These are phyloP conservation scores for Thamnophis elegans DNA, from an alignment of 2,797 vertebrate species.

Conservation along the genomic window DNA sequence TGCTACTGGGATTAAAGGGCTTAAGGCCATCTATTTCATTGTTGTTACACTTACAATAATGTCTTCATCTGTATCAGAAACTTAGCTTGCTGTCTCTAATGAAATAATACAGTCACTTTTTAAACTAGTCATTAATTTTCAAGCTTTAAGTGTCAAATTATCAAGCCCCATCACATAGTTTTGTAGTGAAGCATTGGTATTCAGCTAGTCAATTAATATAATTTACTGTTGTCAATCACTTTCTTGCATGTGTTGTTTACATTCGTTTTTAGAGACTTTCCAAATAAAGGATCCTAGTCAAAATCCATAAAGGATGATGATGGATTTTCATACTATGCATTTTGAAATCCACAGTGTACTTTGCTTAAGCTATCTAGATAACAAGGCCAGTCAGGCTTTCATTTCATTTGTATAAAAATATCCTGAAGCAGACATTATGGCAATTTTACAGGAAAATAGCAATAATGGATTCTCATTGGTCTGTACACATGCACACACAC, in stretches of 20 bases:
- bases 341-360: slow-evolving; percentile 1
- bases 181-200: too few relatives aligned
- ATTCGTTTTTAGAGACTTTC: neutral
- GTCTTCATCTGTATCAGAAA: too few relatives aligned
- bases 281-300: neutral
- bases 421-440: slow-evolving; percentile 16
- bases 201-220: too few relatives aligned
- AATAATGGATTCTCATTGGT: slow-evolving; percentile 32
- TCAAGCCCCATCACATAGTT: too few relatives aligned
- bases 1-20: too few relatives aligned
- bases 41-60: too few relatives aligned
- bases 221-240: too few relatives aligned
- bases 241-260: neutral
- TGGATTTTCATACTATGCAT: neutral
- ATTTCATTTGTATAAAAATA: slow-evolving; percentile 58
- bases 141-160: too few relatives aligned
- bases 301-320: neutral
- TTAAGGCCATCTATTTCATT: too few relatives aligned
- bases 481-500: slow-evolving; percentile 34
- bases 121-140: too few relatives aligned
- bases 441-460: slow-evolving; percentile 27
- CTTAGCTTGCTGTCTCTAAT: too few relatives aligned
- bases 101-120: too few relatives aligned
- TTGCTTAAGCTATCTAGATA: slow-evolving; percentile 1
- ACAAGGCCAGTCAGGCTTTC: slow-evolving; percentile 15